Evolutionary conservation across 2,888 invertebrate genomes (phyloP).

Genomic region (Cheilosia vulpina): DNA sequence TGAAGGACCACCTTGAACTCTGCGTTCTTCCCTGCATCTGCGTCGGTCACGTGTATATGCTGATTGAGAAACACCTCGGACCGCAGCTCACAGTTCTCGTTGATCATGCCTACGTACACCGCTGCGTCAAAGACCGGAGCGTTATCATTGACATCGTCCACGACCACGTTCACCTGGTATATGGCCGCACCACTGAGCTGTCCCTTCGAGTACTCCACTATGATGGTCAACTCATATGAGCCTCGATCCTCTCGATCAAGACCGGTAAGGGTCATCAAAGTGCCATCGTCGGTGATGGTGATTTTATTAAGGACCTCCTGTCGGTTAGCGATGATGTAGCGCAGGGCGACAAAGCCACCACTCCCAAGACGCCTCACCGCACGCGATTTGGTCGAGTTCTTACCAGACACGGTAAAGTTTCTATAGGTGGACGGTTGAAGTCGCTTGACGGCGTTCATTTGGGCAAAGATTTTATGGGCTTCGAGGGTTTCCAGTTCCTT

Average conservation of each 20-base stretch:
- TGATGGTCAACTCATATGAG: constrained; percentile 90
- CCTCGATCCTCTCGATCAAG: constrained; percentile 91
- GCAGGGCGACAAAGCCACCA: constrained; percentile 84
- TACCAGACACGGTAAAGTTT: constrained; percentile 75
- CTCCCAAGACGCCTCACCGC: constrained; percentile 79
- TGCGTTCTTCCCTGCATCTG: constrained; percentile 88
- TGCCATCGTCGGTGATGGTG: constrained; percentile 90
- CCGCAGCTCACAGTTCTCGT: constrained; percentile 90
- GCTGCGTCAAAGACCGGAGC: constrained; percentile 90
- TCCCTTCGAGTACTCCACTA: constrained; percentile 90
- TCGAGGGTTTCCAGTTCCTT: constrained; percentile 78
- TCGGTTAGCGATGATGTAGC: constrained; percentile 92
- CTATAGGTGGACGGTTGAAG: constrained; percentile 76
- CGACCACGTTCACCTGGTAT: constrained; percentile 91
- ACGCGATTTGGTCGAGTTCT: constrained; percentile 70
- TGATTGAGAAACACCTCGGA: constrained; percentile 89
- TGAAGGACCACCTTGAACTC: constrained; percentile 88
- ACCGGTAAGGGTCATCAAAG: constrained; percentile 90
- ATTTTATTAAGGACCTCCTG: constrained; percentile 92
- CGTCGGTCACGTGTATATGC: constrained; percentile 89
- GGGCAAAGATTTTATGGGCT: constrained; percentile 59
- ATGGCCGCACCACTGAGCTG: constrained; percentile 89
- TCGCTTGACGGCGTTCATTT: constrained; percentile 77
- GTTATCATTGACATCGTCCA: constrained; percentile 95
- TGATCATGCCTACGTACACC: constrained; percentile 90